Evolutionary conservation across 1,140 invertebrate species (phyloP), one percentile per base, ranked within the genome.

Genomic region (Papilio helenus): DNA sequence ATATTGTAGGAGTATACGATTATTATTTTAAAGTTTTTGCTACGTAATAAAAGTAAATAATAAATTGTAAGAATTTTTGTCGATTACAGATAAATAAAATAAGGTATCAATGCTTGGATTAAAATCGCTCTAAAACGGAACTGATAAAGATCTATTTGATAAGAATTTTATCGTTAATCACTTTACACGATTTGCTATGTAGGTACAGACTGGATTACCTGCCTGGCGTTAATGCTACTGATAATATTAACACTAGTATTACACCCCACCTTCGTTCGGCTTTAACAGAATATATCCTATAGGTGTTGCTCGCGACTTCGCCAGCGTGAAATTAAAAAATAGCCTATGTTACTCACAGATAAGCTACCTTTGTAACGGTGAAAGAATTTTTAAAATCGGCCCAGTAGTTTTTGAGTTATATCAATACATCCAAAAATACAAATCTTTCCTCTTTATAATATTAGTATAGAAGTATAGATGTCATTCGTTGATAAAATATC

Each of bases 101-200:
- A 83, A 51, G 18, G 72, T 88, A 90, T 90, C 89, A 44, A 79
- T 29, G 77, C 39, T 10, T 86, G 87, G 88, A 91, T 92, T 92
- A 92, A 91, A 87, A 92, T 92, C 90, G 88, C 80, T 85, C 55
- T 84, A 83, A 82, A 85, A 83, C 85, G 74, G 81, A 55, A 72
- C 34, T 83, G 90, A 90, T 90, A 90, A 80, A 44, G 84, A 91
- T 91, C 90, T 86, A 80, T 8, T 68, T 16, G 87, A 91, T 91
- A 89, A 84, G 74, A 18, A 71, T 61, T 42, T 78, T 55, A 79
- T 80, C 80, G 84, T 80, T 85, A 85, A 79, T 77, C 61, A 39
- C 76, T 20, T 58, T 44, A 79, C 49, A 79, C 51, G 81, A 82
- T 79, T 81, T 46, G 46, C 68, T 68, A 23, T 77, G 76, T 77